Evolutionary conservation across 2,797 vertebrate genomes (phyloP), one percentile per base, ranked within the genome.

Genomic region (Adrianichthys oophorus): DNA sequence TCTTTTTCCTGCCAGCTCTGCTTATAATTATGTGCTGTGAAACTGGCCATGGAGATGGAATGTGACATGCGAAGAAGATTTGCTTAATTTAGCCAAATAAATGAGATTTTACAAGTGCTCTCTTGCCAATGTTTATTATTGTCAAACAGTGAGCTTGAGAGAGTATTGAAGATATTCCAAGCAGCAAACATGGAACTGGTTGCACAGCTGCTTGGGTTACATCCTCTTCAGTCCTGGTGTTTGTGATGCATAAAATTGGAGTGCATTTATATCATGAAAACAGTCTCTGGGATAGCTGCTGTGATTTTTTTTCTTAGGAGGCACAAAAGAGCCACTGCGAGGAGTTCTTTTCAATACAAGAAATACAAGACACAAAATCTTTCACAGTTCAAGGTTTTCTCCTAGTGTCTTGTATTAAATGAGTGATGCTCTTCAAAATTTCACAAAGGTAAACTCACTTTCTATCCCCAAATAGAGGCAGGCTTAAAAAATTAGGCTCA

Each of bases 401-500:
- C 12, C 10, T 37, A 3, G 3, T 37, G 26, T 26, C 26, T 26
- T 26, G 19, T 3, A 37, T 37, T 4, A 37, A 37, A 10, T 13
- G 32, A 37, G 12, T 4, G 3, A 37, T 37, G 3, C 12, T 12
- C 32, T 37, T 37, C 32, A 37, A 37, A 12, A 37, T 12, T 12
- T 37, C 32, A 37, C 32, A 12, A 13, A 12, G 13, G 32, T 12
- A 37, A 37, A 37, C 32, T 26, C n/a, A 48, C n/a, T 32, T 14
- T 45, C 23, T 44, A 43, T 8, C 1, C 48, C 8, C 52, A 47
- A 49, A 32, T 21, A 49, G 55, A 37, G 50, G 5, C 15, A n/a
- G 70, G 56, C 65, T 52, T 48, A 80, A 89, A 90, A 89, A 92
- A 92, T 86, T 82, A 18, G 69, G 61, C 85, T 26, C 89, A 74